Base-by-base conservation (phyloP, 2,113 vertebrate species). In the Ptychochromis oligacanthus region DNA sequence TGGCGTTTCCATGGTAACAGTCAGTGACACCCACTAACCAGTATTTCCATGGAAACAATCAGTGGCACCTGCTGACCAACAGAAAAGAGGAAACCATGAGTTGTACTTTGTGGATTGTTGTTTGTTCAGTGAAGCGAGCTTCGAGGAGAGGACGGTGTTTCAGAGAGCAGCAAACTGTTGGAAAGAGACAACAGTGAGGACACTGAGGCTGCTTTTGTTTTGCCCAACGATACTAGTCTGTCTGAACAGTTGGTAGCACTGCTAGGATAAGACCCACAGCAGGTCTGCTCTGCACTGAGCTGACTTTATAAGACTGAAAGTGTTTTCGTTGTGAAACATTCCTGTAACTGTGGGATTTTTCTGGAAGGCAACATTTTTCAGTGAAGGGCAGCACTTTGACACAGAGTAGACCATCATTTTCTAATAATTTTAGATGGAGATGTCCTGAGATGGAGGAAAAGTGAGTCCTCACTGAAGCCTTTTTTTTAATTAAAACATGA, bases 11-110 rank as follows among this genome's bases (percentile, higher is more conserved):
- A 72, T 28, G 65, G 65, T 72, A 72, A 72, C 65, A 72, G 26
- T 20, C 10, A 6, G 65, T 52, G 65, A 72, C 65, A 72, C 65
- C 65, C 65, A 31, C 65, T 72, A 72, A 52, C 43, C 65, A 72
- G 43, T 13, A 52, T 72, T 72, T 72, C 43, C 65, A 72, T 72
- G 2, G 43, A 72, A 72, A 72, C 65, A 52, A 46, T 52, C 65
- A 31, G 43, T 12, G 17, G 65, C 65, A 72, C 65, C 65, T 72
- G 65, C 65, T 31, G 65, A 72, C 43, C 65, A 31, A 43, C 43
- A 52, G 43, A 52, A 31, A 31, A 52, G 43, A 31, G 17, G 65
- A 72, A 31, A 52, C 43, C 43, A 13, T 17, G 43, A 70, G 65
- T 28, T 18, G 65, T 38, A 70, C 65, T 70, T 52, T 28, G 43